phyloP scores from a whole-genome alignment of 1,140 invertebrate species.

The Vanessa atalanta region DNA sequence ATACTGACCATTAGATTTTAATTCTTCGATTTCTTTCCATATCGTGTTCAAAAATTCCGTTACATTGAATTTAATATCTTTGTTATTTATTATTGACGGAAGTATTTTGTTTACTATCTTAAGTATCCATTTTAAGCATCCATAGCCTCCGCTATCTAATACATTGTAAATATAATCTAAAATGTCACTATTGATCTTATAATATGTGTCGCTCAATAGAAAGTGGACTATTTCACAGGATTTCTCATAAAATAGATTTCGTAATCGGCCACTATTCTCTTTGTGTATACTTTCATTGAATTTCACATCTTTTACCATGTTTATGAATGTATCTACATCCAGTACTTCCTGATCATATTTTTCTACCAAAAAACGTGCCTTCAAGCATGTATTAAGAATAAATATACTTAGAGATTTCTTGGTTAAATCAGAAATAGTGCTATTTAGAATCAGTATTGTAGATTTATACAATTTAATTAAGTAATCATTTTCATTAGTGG shows the following conservation, averaged over 20 bases:
- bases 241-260: constrained; percentile 64
- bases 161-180: constrained; percentile 53
- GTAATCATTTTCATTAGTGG: constrained; percentile 19
- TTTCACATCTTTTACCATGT: constrained; percentile 28
- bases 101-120: constrained; percentile 57
- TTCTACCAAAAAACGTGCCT: constrained; percentile 14
- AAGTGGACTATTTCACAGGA: constrained; percentile 51
- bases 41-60: constrained; percentile 53
- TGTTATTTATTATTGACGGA: constrained; percentile 37
- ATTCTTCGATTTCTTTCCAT: constrained; percentile 69
- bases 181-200: constrained; percentile 33
- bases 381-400: constrained; percentile 45
- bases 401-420: constrained; percentile 48
- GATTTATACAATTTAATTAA: constrained; percentile 26
- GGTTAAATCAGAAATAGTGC: constrained; percentile 41
- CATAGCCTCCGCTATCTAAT: constrained; percentile 64
- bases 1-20: constrained; percentile 69
- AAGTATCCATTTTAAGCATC: constrained; percentile 66
- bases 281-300: constrained; percentile 30
- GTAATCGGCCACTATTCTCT: constrained; percentile 56
- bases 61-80: constrained; percentile 49
- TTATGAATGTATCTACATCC: constrained; percentile 18
- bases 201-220: constrained; percentile 30
- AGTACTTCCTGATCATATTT: constrained; percentile 10
- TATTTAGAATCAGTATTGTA: constrained; percentile 31